Conservation (phyloP, 1,140 invertebrate species). For the Pinna nobilis region DNA sequence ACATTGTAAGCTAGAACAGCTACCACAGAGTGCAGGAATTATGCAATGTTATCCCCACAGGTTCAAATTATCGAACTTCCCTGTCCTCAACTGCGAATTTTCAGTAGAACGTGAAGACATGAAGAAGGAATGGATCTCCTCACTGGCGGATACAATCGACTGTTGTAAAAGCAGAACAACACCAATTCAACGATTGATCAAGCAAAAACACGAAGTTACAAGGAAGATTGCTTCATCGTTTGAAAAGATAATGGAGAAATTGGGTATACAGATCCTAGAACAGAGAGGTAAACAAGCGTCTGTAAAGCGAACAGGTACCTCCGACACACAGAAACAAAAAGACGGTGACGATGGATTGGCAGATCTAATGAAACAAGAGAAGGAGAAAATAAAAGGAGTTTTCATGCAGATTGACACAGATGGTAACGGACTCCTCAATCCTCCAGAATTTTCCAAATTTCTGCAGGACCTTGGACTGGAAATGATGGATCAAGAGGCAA, state of each 20-base stretch:
- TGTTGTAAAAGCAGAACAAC: constrained; percentile 17
- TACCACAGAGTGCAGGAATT: background rate
- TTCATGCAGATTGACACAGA: constrained; percentile 43
- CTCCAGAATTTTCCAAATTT: constrained; percentile 31
- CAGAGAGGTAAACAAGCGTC: background rate
- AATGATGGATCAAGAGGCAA: constrained; percentile 27
- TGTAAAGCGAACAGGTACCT: background rate
- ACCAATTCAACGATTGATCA: constrained; percentile 16
- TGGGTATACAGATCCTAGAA: background rate
- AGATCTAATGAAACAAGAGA: constrained; percentile 8
- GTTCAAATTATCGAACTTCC: constrained; percentile 10
- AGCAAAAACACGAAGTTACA: background rate
- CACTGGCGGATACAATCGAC: background rate
- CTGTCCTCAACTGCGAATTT: constrained; percentile 22
- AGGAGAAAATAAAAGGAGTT: constrained; percentile 42
- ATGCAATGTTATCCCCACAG: background rate
- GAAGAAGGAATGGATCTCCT: constrained; percentile 5
- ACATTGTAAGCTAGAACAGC: constrained; percentile 4
- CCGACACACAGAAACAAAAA: background rate
- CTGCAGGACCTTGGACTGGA: constrained; percentile 38
- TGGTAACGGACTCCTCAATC: constrained; percentile 42
- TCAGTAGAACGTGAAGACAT: background rate
- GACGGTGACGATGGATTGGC: background rate
- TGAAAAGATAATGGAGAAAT: background rate
- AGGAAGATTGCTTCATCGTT: background rate